These are phyloP conservation scores for Leucoptera coffeella DNA, from an alignment of 2,888 invertebrate species.

Conservation along the genomic window DNA sequence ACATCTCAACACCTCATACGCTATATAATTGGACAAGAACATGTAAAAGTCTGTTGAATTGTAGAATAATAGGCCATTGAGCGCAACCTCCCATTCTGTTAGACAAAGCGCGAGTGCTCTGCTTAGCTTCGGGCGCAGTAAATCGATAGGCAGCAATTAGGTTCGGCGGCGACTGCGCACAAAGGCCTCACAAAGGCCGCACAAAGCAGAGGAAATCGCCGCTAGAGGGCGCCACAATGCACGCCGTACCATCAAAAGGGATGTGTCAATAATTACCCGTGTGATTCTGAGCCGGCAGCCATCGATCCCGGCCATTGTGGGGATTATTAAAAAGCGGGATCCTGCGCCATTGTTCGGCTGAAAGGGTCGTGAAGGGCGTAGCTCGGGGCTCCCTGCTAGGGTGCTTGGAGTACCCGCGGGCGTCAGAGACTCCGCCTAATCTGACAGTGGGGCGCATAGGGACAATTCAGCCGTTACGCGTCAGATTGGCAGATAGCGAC, in stretches of 20 bases:
- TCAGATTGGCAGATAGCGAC: too few species aligned
- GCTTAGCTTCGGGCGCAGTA: neutral
- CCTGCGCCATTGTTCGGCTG: too few species aligned
- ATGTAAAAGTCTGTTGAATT: too few species aligned
- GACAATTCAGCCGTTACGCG: too few species aligned
- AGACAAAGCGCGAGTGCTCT: too few species aligned
- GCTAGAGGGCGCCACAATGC: constrained; percentile 30
- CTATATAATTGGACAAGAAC: too few species aligned
- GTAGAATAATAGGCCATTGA: too few species aligned
- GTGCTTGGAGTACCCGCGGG: neutral
- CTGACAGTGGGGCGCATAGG: too few species aligned
- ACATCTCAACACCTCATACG: too few species aligned
- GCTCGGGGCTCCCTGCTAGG: neutral
- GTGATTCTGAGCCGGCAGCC: constrained; percentile 40
- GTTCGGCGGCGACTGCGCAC: constrained; percentile 9
- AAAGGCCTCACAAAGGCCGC: constrained; percentile 14
- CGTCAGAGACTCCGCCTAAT: neutral
- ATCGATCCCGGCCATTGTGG: too few species aligned
- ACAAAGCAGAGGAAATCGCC: constrained; percentile 41
- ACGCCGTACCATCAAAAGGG: constrained; percentile 23
- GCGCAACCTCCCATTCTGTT: too few species aligned
- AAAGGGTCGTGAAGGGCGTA: neutral
- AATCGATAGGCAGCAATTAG: constrained; percentile 3
- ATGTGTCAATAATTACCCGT: constrained; percentile 52
- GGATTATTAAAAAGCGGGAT: too few species aligned